phyloP scores from a whole-genome alignment of 1,140 invertebrate species.

The Elysia chlorotica region DNA sequence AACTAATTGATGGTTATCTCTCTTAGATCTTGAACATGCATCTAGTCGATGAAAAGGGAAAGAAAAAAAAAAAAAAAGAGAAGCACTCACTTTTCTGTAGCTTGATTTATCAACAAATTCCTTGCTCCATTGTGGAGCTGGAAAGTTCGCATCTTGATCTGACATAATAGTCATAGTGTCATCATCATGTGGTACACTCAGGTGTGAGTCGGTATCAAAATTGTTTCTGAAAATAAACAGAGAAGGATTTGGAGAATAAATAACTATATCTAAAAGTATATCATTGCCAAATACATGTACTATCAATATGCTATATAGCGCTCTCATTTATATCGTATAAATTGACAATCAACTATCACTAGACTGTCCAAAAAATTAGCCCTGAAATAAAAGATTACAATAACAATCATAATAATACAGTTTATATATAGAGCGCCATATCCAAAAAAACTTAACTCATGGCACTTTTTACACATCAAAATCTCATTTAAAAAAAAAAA shows the following conservation, averaged over 20 bases:
- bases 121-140: constrained; percentile 49
- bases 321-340: no score
- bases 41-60: background rate
- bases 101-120: constrained; percentile 53
- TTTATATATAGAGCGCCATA: no score
- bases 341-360: no score
- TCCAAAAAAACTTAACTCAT: no score
- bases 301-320: background rate
- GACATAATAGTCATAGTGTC: background rate
- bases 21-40: background rate
- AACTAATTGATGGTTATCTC: background rate
- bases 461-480: no score
- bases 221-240: no score
- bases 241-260: background rate
- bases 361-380: no score
- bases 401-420: no score
- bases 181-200: no score
- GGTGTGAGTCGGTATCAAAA: no score
- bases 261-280: background rate
- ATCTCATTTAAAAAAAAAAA: no score
- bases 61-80: constrained; percentile 12
- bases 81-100: constrained; percentile 24
- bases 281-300: background rate
- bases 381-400: no score
- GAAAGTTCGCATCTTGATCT: constrained; percentile 22